Base-by-base conservation (phyloP, 2,113 vertebrate genomes). In the Chrysemys picta region DNA sequence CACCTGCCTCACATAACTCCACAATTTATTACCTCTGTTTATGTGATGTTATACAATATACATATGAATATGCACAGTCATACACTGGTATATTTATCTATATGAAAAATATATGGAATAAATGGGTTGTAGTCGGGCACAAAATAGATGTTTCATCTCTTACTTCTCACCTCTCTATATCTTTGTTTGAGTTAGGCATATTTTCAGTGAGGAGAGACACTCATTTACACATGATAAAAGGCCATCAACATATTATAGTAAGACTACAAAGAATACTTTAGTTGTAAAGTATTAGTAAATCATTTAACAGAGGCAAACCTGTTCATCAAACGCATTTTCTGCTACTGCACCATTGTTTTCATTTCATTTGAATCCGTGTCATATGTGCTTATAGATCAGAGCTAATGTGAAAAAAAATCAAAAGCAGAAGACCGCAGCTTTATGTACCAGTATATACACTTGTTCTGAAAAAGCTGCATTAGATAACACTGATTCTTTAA, bases 391-490 rank as follows among this genome's bases (percentile, higher is more conserved):
- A 22, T 29, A 94, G 83, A 80, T 93, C 82, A 91, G 92, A 91
- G 80, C 80, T 93, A 94, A 92, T 94, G 97, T 86, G 93, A 97
- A 81, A 57, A 57, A 25, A 75, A 89, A 89, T 17, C 14, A 89
- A 85, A 42, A 94, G 76, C 52, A 89, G 59, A 97, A 94, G 92
- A 45, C 53, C 97, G 88, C 89, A 91, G 59, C 31, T 17, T 93
- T 52, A 59, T 53, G 80, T 78, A 84, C 47, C 84, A 79, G 35
- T 91, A 19, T 59, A 56, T 89, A 87, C 54, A 1, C 9, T 92
- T 50, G 2, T 38, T 93, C 49, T 93, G 80, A 95, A 87, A 95
- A 88, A 94, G 17, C 29, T 79, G 22, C 0, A 0, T 6, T 25
- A 22, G 82, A 3, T 89, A 91, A 89, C 88, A 87, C 11, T 10